These are phyloP conservation scores for Girardinichthys multiradiatus DNA, from an alignment of 2,113 vertebrate species.

Conservation along the genomic window DNA sequence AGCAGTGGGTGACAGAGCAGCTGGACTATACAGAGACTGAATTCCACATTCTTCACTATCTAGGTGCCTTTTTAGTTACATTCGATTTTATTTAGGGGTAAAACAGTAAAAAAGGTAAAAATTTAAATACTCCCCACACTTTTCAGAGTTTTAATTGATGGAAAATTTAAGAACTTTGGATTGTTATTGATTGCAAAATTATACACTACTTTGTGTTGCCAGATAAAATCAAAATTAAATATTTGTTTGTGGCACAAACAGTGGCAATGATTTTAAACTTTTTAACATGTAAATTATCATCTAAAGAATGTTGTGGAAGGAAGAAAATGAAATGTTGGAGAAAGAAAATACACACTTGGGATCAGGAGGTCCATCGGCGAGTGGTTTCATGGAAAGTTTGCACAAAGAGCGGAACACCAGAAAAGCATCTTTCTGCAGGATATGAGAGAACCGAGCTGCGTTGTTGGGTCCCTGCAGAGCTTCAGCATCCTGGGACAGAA, in stretches of 20 bases:
- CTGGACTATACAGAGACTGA: too few species aligned
- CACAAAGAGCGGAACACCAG: conserved; percentile 96
- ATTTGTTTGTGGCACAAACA: neutral
- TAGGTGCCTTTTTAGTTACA: too few species aligned
- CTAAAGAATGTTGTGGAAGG: neutral
- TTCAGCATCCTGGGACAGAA: conserved; percentile 85
- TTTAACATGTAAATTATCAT: too few species aligned
- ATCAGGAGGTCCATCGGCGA: conserved; percentile 97
- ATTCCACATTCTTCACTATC: too few species aligned
- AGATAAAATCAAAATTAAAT: neutral
- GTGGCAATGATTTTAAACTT: too few species aligned
- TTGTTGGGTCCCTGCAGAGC: conserved; percentile 81
- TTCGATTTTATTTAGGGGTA: too few species aligned
- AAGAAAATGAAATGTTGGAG: neutral
- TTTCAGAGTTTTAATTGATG: too few species aligned
- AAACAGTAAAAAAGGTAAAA: too few species aligned
- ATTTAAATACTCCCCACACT: too few species aligned
- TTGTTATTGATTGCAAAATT: neutral
- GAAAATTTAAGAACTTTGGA: too few species aligned
- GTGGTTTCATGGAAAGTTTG: conserved; percentile 97
- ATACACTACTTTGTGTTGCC: neutral
- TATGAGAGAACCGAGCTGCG: conserved; percentile 88
- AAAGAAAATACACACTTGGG: conserved; percentile 85
- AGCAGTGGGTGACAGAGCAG: too few species aligned
- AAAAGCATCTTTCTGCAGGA: conserved; percentile 97